These are phyloP conservation scores for Xyliphius kryptos DNA, from an alignment of 2,113 vertebrate genomes.

Conservation along the genomic window DNA sequence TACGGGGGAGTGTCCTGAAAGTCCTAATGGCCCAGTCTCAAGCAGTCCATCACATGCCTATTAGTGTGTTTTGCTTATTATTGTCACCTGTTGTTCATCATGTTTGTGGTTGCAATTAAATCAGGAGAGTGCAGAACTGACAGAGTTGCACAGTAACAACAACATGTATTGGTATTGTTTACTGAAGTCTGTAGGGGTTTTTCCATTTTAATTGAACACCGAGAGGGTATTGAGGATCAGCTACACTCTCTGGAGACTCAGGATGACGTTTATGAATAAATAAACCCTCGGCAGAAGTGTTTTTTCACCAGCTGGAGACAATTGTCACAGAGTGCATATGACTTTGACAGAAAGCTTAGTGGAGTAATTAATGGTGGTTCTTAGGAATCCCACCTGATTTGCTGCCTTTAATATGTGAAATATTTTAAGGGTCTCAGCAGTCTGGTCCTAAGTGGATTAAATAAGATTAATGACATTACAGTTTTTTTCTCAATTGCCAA, in stretches of 20 bases:
- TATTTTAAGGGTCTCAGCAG: conserved; percentile 23
- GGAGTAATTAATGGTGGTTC: conserved; percentile 55
- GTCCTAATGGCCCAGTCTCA: no score
- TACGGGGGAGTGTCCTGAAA: no score
- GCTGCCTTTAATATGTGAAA: conserved; percentile 59
- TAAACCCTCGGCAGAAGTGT: conserved; percentile 20
- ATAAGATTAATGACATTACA: no score
- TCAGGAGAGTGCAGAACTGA: no score
- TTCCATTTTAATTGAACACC: background rate
- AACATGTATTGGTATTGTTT: no score
- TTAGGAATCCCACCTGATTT: conserved; percentile 47
- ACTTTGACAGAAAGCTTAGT: conserved; percentile 34
- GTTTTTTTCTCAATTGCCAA: no score
- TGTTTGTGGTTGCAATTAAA: no score
- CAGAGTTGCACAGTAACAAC: no score
- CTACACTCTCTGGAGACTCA: conserved; percentile 2
- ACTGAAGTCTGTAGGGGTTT: no score
- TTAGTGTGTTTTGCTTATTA: no score
- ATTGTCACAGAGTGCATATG: conserved; percentile 5
- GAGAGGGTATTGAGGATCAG: background rate
- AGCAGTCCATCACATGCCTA: no score
- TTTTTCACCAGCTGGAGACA: conserved; percentile 26
- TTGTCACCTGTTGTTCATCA: no score
- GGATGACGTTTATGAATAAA: conserved; percentile 24
- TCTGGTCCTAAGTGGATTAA: background rate